Base-by-base conservation (phyloP, 2,113 vertebrate species). In the Phaethornis superciliosus region DNA sequence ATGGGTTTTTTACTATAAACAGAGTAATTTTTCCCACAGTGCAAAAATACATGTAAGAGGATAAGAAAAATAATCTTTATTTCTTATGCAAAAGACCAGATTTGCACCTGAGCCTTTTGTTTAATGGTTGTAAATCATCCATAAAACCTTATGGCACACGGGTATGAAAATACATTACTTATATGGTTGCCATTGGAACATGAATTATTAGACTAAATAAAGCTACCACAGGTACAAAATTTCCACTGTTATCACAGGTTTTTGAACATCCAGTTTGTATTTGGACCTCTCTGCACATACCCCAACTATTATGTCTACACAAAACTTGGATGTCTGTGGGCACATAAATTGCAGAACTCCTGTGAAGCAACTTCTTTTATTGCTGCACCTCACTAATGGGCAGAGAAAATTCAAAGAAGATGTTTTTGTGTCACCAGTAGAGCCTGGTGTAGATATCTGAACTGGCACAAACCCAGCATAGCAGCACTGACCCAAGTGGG, bases 361-460 rank as follows among this genome's bases (percentile, higher is more conserved):
- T 37, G 64, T 51, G 55, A 74, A 7, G 16, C 3, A 32, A 26
- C 18, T 32, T 49, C 21, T 77, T 88, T 85, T 46, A 26, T 44
- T 0, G 0, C 10, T 28, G 10, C 0, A 0, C 37, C 40, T 42
- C 55, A 42, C 14, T 33, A 33, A 44, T 13, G 20, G n/a, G 59
- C 32, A 35, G 1, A 69, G 33, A 78, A 82, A 24, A 13, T 51
- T 40, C 24, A 8, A 40, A 74, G 10, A 35, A 60, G 42, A 23
- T 30, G 9, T 7, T 64, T 46, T 14, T 28, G 28, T 16, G 44
- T 6, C n/a, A 28, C 0, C 1, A 63, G 63, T n/a, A 64, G 30
- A 88, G 60, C 40, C 64, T 44, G 47, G 18, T 30, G 32, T 6
- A 30, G 28, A n/a, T 30, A 14, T 62, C 40, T 52, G 26, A 79